Percentiles rank a stretch among this genome's conserved stretches.
Evolutionary conservation across 92 coral and sea anemone genomes (phyloP).

Genomic region (Parazoanthus swiftii): DNA sequence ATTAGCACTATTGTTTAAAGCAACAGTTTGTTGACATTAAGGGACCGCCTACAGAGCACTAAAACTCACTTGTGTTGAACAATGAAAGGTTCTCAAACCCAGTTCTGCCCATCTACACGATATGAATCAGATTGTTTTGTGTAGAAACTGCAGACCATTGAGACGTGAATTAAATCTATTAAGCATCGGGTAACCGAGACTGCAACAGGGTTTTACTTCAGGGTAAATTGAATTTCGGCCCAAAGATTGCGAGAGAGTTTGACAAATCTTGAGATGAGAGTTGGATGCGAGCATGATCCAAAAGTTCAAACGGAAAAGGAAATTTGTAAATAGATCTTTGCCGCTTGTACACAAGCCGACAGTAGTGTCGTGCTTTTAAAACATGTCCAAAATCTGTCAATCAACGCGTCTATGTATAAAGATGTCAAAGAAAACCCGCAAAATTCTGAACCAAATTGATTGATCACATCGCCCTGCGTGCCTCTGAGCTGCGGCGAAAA

Average conservation of each 20-base stretch:
- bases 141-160: background rate
- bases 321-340: background rate
- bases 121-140: background rate
- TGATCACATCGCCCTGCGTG: background rate
- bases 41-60: conserved; percentile 32
- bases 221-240: background rate
- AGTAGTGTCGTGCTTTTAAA: background rate
- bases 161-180: background rate
- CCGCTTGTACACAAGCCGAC: conserved; percentile 13
- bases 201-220: background rate
- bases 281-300: background rate
- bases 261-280: background rate
- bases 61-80: conserved; percentile 19
- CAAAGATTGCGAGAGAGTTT: background rate
- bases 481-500: background rate
- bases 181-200: background rate
- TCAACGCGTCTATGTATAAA: background rate
- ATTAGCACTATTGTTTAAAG: conserved; percentile 64
- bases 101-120: conserved; percentile 25
- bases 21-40: conserved; percentile 70
- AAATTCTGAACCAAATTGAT: conserved; percentile 3
- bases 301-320: background rate
- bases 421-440: conserved; percentile 37
- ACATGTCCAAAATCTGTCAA: conserved; percentile 26
- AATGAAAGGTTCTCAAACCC: conserved; percentile 24